Conservation (phyloP, 2,797 vertebrate species). For the Squalus acanthias region DNA sequence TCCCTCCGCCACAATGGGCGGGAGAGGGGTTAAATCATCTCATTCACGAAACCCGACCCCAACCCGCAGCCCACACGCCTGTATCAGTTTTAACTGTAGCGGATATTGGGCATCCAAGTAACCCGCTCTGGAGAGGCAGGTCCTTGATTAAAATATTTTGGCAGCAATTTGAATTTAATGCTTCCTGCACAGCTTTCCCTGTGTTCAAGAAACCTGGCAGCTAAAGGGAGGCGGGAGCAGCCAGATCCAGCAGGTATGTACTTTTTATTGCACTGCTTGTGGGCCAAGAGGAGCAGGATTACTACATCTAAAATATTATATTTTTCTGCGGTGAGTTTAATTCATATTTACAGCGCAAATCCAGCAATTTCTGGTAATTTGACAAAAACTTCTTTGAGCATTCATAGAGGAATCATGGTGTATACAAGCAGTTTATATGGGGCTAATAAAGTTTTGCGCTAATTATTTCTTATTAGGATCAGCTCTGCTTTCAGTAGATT, state of each 20-base stretch:
- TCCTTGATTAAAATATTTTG: neutral
- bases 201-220: too few relatives aligned
- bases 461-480: neutral
- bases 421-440: neutral
- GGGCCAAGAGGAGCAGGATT: too few relatives aligned
- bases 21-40: neutral
- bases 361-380: neutral
- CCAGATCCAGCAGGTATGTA: too few relatives aligned
- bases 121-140: neutral
- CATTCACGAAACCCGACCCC: neutral
- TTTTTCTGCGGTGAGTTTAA: too few relatives aligned
- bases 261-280: too few relatives aligned
- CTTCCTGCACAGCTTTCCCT: neutral
- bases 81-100: neutral
- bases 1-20: neutral
- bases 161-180: neutral
- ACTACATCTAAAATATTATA: too few relatives aligned
- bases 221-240: too few relatives aligned
- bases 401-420: neutral
- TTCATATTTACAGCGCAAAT: too few relatives aligned
- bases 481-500: too few relatives aligned
- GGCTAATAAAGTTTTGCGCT: neutral
- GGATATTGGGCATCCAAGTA: neutral
- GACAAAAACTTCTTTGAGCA: neutral
- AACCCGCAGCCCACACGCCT: too few relatives aligned